Evolutionary conservation across 1,140 invertebrate genomes (phyloP).

Genomic region (Epicauta chinensis): DNA sequence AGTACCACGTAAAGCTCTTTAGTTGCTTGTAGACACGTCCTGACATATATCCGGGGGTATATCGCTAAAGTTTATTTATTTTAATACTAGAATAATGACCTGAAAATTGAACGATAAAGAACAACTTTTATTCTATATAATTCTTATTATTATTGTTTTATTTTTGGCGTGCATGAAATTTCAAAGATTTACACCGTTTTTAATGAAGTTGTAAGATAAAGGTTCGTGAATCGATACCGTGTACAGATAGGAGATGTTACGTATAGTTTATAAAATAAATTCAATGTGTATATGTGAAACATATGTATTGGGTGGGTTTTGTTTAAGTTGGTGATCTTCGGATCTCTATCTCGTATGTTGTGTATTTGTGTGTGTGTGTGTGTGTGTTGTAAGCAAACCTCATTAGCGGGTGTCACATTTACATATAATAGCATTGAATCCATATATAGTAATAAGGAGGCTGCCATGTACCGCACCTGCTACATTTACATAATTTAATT

Average conservation of each 20-base stretch:
- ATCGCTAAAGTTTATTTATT: conserved; percentile 3
- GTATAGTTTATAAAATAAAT: conserved; percentile 5
- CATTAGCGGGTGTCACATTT: conserved; percentile 42
- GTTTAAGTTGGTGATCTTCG: conserved; percentile 17
- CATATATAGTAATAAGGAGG: conserved; percentile 20
- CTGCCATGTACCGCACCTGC: conserved; percentile 28
- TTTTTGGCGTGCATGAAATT: too few relatives aligned
- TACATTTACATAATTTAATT: conserved; percentile 33
- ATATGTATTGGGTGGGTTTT: conserved; percentile 6
- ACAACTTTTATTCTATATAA: too few relatives aligned
- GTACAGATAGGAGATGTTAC: background rate
- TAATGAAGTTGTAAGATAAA: conserved; percentile 15
- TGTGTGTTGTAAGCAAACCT: conserved; percentile 23
- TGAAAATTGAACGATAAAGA: too few relatives aligned
- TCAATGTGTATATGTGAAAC: conserved; percentile 9
- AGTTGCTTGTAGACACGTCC: conserved; percentile 21
- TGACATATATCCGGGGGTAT: conserved; percentile 18
- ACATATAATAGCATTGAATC: conserved; percentile 36
- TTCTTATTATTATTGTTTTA: too few relatives aligned
- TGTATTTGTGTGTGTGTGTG: too few relatives aligned
- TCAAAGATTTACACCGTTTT: background rate
- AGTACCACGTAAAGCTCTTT: conserved; percentile 35
- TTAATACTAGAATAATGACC: background rate
- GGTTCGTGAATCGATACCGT: conserved; percentile 4
- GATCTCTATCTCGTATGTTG: conserved; percentile 28